Evolutionary conservation across 2,888 invertebrate genomes (phyloP).

Genomic region (Choristoneura rosaceana): DNA sequence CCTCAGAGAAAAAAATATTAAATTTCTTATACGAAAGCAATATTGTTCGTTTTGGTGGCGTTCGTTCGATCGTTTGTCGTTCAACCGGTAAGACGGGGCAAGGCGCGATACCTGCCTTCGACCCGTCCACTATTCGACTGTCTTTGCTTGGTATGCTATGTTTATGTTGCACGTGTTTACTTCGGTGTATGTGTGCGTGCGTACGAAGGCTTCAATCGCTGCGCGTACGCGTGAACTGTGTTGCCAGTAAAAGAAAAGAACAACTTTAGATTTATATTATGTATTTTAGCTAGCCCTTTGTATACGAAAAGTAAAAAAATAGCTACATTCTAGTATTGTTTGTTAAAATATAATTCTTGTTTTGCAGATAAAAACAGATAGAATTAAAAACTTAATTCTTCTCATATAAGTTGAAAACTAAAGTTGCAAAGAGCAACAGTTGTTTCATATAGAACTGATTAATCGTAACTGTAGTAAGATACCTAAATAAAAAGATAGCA

Average conservation of each 20-base stretch:
- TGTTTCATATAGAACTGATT: no score
- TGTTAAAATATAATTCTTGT: no score
- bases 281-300: no score
- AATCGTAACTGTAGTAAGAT: no score
- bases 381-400: no score
- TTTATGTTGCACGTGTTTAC: constrained; percentile 56
- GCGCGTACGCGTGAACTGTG: constrained; percentile 63
- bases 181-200: constrained; percentile 60
- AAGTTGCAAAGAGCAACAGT: no score
- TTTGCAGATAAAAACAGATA: no score
- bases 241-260: constrained; percentile 47
- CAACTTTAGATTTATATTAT: background rate
- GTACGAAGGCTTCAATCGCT: constrained; percentile 61
- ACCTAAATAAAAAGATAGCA: no score
- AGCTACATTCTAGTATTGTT: no score
- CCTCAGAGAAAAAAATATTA: constrained; percentile 45
- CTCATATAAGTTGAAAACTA: no score
- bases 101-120: constrained; percentile 67
- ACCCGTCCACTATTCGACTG: constrained; percentile 70
- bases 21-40: constrained; percentile 52
- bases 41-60: constrained; percentile 64
- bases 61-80: constrained; percentile 83
- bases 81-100: constrained; percentile 69
- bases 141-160: constrained; percentile 48
- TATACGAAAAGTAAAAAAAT: no score